phyloP scores from a whole-genome alignment of 2,113 vertebrate genomes.

The Bubalus kerabau region DNA sequence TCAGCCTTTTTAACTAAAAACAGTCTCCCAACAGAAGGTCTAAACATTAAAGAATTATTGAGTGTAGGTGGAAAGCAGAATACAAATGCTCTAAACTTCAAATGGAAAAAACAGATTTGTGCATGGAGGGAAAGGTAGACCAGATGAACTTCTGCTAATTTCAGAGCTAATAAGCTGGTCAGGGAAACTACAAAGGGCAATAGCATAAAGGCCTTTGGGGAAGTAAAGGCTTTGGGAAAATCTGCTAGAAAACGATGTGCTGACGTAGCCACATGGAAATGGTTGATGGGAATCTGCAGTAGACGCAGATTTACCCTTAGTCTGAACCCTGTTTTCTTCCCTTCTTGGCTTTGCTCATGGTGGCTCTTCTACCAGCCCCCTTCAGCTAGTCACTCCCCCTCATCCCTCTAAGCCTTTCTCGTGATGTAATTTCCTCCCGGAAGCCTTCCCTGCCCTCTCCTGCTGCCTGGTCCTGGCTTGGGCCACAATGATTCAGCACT shows the following conservation, averaged over 20 bases:
- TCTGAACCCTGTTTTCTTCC: not conserved
- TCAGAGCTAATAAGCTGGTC: not conserved
- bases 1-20: not conserved
- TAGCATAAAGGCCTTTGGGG: not conserved
- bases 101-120: not conserved
- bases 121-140: not conserved
- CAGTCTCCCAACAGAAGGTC: not conserved
- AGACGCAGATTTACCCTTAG: not conserved
- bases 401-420: not conserved
- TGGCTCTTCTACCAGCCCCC: not conserved
- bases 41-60: not conserved
- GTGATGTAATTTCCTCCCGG: not conserved
- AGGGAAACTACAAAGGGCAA: not conserved
- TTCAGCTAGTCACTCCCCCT: not conserved
- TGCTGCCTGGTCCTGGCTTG: not conserved
- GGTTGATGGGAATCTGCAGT: not conserved
- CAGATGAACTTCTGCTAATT: not conserved
- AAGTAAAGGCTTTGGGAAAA: not conserved
- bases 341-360: not conserved
- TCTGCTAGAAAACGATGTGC: not conserved
- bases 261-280: not conserved
- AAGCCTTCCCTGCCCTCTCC: not conserved
- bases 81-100: not conserved
- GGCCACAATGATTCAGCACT: not conserved
- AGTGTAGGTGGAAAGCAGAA: not conserved